Evolutionary conservation across 2,113 vertebrate species (phyloP), one percentile per base, ranked within the genome.

Genomic region (Perca flavescens): DNA sequence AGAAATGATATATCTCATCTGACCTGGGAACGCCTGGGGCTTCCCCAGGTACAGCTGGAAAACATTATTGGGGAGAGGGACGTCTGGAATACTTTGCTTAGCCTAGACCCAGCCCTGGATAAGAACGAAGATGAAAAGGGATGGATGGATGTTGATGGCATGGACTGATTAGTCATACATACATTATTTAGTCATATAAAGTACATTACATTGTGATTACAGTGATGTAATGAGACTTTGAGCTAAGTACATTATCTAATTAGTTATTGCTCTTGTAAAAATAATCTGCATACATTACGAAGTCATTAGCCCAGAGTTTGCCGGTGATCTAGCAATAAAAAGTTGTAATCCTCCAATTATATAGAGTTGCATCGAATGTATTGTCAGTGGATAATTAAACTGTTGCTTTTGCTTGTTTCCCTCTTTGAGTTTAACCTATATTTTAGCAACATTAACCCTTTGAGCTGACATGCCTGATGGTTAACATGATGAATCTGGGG

Each of bases 391-490:
- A 70, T 21, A 82, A 40, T 70, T 22, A 47, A 84, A 79, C 65
- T 56, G 36, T 74, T 80, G 71, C 50, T 47, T 72, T 62, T 2
- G 36, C 15, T 28, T 46, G 1, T 50, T 40, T 77, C 12, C n/a
- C 54, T 43, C 49, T 78, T 68, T 61, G 63, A 71, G 71, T 72
- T 88, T 84, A 89, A 89, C 82, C 91, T 88, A 83, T 83, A 91
- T 91, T 82, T 74, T 52, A 43, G 75, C 69, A 50, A 80, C 84
- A 79, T 92, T 85, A 89, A 92, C 88, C 74, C 77, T 88, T 57
- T 86, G 75, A 89, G 75, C 79, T 63, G 49, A 72, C 64, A 62
- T 54, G 66, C 49, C 57, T 78, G 62, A 71, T 86, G 81, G 82
- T 53, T 61, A 13, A 43, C 66, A 65, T 70, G 81, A 78, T 79